Percentiles rank a stretch among this genome's conserved stretches.
phyloP scores from a whole-genome alignment of 2,888 invertebrate genomes.

The Pherbina coryleti region DNA sequence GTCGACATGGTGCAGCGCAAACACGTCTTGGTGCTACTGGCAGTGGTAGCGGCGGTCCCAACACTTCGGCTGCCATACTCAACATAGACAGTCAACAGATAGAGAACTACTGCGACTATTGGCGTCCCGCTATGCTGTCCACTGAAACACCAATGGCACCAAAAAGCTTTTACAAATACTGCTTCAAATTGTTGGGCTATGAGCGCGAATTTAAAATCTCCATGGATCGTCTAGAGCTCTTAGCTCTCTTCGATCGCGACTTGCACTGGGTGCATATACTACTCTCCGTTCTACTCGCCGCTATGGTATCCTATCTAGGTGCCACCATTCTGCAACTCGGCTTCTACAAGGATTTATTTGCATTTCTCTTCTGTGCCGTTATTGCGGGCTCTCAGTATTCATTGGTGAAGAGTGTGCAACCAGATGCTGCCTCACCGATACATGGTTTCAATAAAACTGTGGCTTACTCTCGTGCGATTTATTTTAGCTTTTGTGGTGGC shows the following conservation, averaged over 20 bases:
- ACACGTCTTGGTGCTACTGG: constrained; percentile 21
- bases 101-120: constrained; percentile 67
- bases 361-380: constrained; percentile 96
- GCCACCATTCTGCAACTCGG: constrained; percentile 84
- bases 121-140: constrained; percentile 65
- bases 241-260: constrained; percentile 94
- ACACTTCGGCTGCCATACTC: constrained; percentile 55
- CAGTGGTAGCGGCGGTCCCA: constrained; percentile 42
- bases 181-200: constrained; percentile 63
- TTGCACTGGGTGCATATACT: constrained; percentile 80
- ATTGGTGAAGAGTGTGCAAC: constrained; percentile 96
- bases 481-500: constrained; percentile 86
- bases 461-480: constrained; percentile 92
- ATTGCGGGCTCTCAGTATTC: constrained; percentile 98
- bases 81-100: constrained; percentile 63
- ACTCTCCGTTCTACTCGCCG: constrained; percentile 85
- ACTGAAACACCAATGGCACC: constrained; percentile 64
- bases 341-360: constrained; percentile 91
- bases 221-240: constrained; percentile 91
- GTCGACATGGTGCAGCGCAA: constrained; percentile 42
- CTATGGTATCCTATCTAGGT: constrained; percentile 87
- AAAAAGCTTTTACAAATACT: constrained; percentile 69
- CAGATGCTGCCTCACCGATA: constrained; percentile 98
- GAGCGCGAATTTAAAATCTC: constrained; percentile 77
- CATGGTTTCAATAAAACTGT: constrained; percentile 97